Evolutionary conservation across 1,140 invertebrate species (phyloP).

Genomic region (Melanaphis sacchari): DNA sequence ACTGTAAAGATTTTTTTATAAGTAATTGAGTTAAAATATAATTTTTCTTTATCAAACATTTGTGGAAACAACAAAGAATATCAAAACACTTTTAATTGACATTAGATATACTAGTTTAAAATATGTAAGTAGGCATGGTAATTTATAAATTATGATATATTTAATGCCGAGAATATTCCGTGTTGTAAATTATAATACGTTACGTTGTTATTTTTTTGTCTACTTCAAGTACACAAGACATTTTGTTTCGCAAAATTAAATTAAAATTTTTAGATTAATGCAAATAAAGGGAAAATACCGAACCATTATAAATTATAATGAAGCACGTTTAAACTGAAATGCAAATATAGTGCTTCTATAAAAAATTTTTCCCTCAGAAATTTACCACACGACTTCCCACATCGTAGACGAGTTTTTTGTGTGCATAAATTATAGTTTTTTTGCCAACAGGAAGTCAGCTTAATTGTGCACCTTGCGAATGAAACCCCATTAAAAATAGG

Average conservation of each 20-base stretch:
- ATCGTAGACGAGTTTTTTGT: neutral
- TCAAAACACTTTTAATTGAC: neutral
- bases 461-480: neutral
- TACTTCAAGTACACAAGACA: too few relatives aligned
- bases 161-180: neutral
- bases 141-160: too few relatives aligned
- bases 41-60: neutral
- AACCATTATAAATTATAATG: neutral
- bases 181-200: too few relatives aligned
- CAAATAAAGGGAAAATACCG: neutral
- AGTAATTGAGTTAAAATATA: neutral
- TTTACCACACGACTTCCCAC: neutral
- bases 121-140: neutral
- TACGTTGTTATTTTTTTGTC: neutral
- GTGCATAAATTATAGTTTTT: neutral
- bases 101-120: neutral
- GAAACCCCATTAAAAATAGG: slow-evolving; percentile 24
- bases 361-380: neutral
- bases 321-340: neutral
- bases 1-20: neutral
- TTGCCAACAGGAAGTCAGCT: slow-evolving; percentile 30
- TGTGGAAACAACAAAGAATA: neutral
- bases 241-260: neutral
- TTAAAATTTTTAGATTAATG: neutral
- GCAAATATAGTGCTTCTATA: neutral